Percentiles rank a stretch among this genome's conserved stretches.
Evolutionary conservation across 2,888 invertebrate genomes (phyloP).

Genomic region (Drosophila mimica): DNA sequence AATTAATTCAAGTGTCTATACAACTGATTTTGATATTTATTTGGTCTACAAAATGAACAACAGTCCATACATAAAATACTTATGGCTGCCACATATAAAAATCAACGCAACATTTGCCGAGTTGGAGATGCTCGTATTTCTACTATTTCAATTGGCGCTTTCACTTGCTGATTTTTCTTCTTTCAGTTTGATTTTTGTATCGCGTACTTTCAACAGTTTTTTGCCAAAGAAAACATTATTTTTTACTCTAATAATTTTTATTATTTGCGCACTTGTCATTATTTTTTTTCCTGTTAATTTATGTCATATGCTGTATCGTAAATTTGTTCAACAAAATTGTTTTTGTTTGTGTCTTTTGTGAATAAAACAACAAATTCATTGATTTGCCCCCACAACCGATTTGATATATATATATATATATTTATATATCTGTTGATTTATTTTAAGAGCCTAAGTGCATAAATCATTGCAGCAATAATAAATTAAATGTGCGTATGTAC

Average conservation of each 20-base stretch:
- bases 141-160: slow-evolving; percentile 54
- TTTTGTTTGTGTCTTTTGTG: slow-evolving; percentile 6
- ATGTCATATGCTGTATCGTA: slow-evolving; percentile 16
- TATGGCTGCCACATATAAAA: slow-evolving; percentile 30
- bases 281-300: slow-evolving; percentile 27
- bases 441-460: slow-evolving; percentile 13
- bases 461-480: slow-evolving; percentile 34
- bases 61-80: slow-evolving; percentile 22
- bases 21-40: slow-evolving; percentile 34
- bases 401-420: background rate
- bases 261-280: slow-evolving; percentile 20
- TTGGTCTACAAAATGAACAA: slow-evolving; percentile 13
- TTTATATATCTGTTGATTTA: slow-evolving; percentile 1
- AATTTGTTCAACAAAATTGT: slow-evolving; percentile 31
- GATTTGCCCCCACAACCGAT: slow-evolving; percentile 1
- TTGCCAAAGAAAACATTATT: background rate
- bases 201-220: slow-evolving; percentile 31
- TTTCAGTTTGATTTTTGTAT: slow-evolving; percentile 12
- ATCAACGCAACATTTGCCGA: slow-evolving; percentile 46
- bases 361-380: slow-evolving; percentile 5
- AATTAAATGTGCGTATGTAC: slow-evolving; percentile 37
- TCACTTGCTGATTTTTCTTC: slow-evolving; percentile 61
- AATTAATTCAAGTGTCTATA: slow-evolving; percentile 32
- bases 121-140: slow-evolving; percentile 28
- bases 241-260: slow-evolving; percentile 6